Evolutionary conservation across 2,888 invertebrate species (phyloP).

Genomic region (Villa cingulata): DNA sequence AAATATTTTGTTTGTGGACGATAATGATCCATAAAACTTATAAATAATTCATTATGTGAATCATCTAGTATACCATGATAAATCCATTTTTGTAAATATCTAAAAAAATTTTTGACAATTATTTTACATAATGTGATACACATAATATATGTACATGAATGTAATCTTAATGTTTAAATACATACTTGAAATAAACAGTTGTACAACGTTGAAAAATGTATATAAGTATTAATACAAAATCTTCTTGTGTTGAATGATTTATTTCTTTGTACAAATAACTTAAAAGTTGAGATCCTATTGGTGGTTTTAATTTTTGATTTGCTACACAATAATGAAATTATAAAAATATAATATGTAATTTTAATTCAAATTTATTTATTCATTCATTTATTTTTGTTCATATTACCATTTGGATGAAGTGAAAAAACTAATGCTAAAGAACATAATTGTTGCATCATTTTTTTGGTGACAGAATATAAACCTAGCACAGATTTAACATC

Average conservation of each 20-base stretch:
- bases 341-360: background rate
- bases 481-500: slow-evolving; percentile 21
- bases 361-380: background rate
- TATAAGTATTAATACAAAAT: slow-evolving; percentile 26
- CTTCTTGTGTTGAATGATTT: slow-evolving; percentile 23
- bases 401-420: slow-evolving; percentile 23
- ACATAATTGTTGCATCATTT: slow-evolving; percentile 25
- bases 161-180: too few relatives aligned
- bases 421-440: slow-evolving; percentile 25
- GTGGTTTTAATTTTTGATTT: slow-evolving; percentile 16
- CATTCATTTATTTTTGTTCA: background rate
- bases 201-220: slow-evolving; percentile 30
- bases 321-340: slow-evolving; percentile 18
- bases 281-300: slow-evolving; percentile 27
- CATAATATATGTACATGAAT: too few relatives aligned
- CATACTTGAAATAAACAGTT: slow-evolving; percentile 29
- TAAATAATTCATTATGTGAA: slow-evolving; percentile 71
- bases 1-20: slow-evolving; percentile 29
- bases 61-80: slow-evolving; percentile 74
- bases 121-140: too few relatives aligned
- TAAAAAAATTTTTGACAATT: too few relatives aligned
- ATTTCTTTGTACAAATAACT: slow-evolving; percentile 29
- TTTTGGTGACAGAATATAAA: slow-evolving; percentile 21
- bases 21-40: slow-evolving; percentile 33
- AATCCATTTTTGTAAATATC: slow-evolving; percentile 62